These are phyloP conservation scores for Panopea generosa DNA, from an alignment of 2,888 invertebrate genomes.

Conservation along the genomic window DNA sequence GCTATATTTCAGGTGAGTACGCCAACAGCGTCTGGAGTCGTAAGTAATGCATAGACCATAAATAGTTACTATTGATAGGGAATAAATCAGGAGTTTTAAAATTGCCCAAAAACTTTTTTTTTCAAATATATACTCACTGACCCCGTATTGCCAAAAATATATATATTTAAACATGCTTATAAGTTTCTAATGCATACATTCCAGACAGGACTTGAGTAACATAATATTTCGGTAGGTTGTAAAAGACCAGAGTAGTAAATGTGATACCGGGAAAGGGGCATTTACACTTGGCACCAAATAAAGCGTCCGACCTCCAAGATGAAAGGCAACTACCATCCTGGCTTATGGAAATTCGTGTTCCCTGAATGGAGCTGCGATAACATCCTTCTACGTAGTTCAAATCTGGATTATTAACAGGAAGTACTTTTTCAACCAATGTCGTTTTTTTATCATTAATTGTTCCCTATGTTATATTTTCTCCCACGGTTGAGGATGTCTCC, in stretches of 20 bases:
- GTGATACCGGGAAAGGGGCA: constrained; percentile 39
- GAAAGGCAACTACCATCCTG: constrained; percentile 34
- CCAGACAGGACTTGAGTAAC: constrained; percentile 33
- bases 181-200: constrained; percentile 31
- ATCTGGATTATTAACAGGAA: constrained; percentile 8
- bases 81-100: too few species aligned
- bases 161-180: too few species aligned
- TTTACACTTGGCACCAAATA: constrained; percentile 27
- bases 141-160: too few species aligned
- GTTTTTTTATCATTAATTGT: constrained; percentile 21
- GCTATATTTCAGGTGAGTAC: too few species aligned
- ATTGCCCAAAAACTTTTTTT: too few species aligned
- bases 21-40: too few species aligned
- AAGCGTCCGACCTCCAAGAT: too few species aligned
- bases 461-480: constrained; percentile 17
- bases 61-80: too few species aligned
- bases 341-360: too few species aligned
- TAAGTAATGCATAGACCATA: too few species aligned
- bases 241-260: constrained; percentile 10
- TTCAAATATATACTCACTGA: too few species aligned
- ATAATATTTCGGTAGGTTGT: constrained; percentile 38
- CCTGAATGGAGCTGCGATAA: constrained; percentile 27
- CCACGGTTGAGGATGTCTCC: too few species aligned
- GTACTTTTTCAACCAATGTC: constrained; percentile 8
- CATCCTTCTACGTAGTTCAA: constrained; percentile 26